Conservation (phyloP, 2,797 vertebrate genomes). For the Dermochelys coriacea region DNA sequence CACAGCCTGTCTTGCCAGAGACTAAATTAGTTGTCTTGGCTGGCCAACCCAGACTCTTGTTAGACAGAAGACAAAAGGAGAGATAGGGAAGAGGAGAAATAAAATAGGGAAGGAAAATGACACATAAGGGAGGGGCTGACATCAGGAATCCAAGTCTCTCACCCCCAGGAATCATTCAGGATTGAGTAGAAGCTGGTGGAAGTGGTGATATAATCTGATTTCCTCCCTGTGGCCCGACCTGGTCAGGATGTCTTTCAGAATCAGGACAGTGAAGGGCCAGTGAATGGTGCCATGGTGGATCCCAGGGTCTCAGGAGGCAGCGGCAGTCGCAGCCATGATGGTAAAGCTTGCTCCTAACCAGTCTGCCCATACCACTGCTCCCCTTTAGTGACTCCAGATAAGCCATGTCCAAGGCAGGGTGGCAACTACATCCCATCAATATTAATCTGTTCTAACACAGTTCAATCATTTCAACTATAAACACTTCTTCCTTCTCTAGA, state of each 20-base stretch:
- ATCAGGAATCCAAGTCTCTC: not conserved
- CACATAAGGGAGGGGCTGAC: not conserved
- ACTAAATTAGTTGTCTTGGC: not conserved
- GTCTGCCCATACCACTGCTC: not conserved
- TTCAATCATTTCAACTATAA: not conserved
- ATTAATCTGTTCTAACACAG: not conserved
- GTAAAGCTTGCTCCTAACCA: not conserved
- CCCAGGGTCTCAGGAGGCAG: fast-evolving
- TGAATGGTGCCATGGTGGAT: fast-evolving
- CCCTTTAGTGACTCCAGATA: not conserved
- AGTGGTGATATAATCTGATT: not conserved
- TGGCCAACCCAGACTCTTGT: not conserved
- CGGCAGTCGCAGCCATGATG: not conserved
- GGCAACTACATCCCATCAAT: not conserved
- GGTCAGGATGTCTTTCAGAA: not conserved
- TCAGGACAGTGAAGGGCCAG: not conserved
- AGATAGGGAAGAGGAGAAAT: not conserved
- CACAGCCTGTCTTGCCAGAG: not conserved
- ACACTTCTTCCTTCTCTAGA: not conserved
- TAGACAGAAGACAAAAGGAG: not conserved
- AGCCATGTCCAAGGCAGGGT: fast-evolving
- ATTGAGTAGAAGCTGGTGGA: not conserved
- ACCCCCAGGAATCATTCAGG: not conserved
- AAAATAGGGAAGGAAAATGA: not conserved
- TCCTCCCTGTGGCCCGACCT: fast-evolving